A percentile compares a stretch with the other conserved stretches of the same genome.
Conservation (phyloP, 2,113 vertebrate genomes). For the Microcebus tavaratra region DNA sequence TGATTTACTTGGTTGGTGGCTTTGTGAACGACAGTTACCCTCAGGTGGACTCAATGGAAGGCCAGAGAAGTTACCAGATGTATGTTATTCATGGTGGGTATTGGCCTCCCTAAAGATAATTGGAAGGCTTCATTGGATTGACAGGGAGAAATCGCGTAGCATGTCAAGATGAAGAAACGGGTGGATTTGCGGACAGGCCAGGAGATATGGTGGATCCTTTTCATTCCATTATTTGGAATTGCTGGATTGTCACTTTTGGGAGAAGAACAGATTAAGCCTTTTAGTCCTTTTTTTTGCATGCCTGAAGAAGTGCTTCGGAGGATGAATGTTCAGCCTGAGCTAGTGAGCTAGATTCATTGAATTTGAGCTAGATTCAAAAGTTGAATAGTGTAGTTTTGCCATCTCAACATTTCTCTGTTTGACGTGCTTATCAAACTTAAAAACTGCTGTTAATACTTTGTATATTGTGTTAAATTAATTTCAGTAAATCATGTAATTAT, state of each 20-base stretch:
- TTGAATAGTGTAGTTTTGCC: neutral
- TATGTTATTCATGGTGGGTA: conserved; percentile 99
- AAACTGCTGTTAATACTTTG: conserved; percentile 69
- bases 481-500: conserved; percentile 70
- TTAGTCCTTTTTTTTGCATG: conserved; percentile 98
- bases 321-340: conserved; percentile 91
- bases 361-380: neutral
- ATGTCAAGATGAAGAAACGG: conserved; percentile 97
- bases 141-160: conserved; percentile 93
- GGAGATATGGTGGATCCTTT: no score
- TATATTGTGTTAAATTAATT: conserved; percentile 70
- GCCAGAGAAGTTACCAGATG: conserved; percentile 92
- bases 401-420: conserved; percentile 53
- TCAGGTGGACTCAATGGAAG: conserved; percentile 81
- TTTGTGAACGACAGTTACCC: conserved; percentile 97
- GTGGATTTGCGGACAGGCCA: conserved; percentile 95
- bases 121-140: conserved; percentile 96
- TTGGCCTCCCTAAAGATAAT: conserved; percentile 97
- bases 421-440: conserved; percentile 62
- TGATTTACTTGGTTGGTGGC: conserved; percentile 98
- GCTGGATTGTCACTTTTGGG: conserved; percentile 96
- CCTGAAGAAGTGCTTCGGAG: conserved; percentile 94
- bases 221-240: conserved; percentile 97
- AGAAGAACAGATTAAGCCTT: conserved; percentile 93
- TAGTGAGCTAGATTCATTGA: conserved; percentile 87